A percentile compares a stretch with the other conserved stretches of the same genome.
These are phyloP conservation scores for Tenualosa ilisha DNA, from an alignment of 2,797 vertebrate species.

Conservation along the genomic window DNA sequence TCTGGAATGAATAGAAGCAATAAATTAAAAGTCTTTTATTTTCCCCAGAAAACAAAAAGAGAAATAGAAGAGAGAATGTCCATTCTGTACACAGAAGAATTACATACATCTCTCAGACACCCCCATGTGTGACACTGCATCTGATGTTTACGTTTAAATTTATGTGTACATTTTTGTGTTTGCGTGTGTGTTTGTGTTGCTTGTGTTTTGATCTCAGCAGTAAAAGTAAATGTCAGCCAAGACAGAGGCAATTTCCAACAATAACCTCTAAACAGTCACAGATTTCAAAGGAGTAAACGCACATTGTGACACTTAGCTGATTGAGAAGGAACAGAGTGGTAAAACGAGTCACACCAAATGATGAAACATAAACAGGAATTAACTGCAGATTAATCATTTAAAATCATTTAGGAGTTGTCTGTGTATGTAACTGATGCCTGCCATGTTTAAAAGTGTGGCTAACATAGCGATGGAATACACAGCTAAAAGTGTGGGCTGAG, in stretches of 20 bases:
- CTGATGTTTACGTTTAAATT: background rate
- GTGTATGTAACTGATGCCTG: too few species aligned
- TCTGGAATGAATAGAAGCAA: conserved; percentile 86
- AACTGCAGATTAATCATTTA: too few species aligned
- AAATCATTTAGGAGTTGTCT: too few species aligned
- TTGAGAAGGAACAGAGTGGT: too few species aligned
- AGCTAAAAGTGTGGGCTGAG: too few species aligned
- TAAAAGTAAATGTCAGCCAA: background rate
- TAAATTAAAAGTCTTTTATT: conserved; percentile 75
- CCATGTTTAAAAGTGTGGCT: too few species aligned
- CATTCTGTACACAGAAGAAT: conserved; percentile 61
- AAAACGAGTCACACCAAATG: too few species aligned
- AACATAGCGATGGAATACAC: too few species aligned
- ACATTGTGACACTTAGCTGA: too few species aligned
- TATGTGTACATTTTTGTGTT: background rate
- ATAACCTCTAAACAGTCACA: too few species aligned
- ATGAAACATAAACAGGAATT: too few species aligned
- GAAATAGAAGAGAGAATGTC: conserved; percentile 73
- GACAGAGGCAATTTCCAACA: background rate
- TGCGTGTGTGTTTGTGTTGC: background rate
- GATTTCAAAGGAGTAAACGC: too few species aligned
- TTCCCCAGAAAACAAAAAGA: conserved; percentile 64
- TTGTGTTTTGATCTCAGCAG: background rate
- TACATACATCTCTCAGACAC: conserved; percentile 54
- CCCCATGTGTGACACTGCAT: background rate